Evolutionary conservation across 2,888 invertebrate species (phyloP).

Genomic region (Cataglyphis altisquamis): DNA sequence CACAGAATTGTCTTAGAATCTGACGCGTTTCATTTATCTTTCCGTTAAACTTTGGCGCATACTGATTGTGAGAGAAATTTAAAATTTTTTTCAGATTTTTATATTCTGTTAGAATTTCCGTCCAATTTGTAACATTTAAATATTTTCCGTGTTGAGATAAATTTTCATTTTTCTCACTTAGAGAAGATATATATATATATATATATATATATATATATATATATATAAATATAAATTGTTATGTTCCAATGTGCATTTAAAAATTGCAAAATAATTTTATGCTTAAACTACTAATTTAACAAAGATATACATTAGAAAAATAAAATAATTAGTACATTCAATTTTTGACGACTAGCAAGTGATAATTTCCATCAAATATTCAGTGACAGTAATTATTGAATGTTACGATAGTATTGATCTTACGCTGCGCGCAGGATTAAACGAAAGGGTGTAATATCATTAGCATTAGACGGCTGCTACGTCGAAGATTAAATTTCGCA

Average conservation of each 20-base stretch:
- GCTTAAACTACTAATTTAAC: neutral
- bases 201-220: neutral
- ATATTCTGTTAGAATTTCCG: neutral
- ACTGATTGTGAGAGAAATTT: neutral
- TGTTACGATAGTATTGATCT: constrained; percentile 26
- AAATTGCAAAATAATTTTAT: neutral
- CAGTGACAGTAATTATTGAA: constrained; percentile 3
- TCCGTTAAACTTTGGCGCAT: neutral
- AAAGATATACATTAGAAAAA: neutral
- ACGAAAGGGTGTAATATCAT: constrained; percentile 34
- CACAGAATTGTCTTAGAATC: neutral
- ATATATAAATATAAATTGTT: neutral
- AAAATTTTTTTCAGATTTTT: neutral
- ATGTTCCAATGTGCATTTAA: neutral
- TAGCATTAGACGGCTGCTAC: constrained; percentile 11
- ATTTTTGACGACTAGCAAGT: neutral
- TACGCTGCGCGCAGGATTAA: constrained; percentile 35
- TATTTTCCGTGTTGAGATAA: neutral
- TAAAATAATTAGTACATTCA: neutral
- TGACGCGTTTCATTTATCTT: constrained; percentile 17
- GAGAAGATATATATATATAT: neutral
- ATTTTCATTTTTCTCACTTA: neutral
- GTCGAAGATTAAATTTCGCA: constrained; percentile 33
- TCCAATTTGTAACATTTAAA: neutral
- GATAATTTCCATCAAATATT: neutral